Percentiles rank a stretch among this genome's conserved stretches.
Evolutionary conservation across 2,113 vertebrate species (phyloP).

Genomic region (Hydrochoerus hydrochaeris): DNA sequence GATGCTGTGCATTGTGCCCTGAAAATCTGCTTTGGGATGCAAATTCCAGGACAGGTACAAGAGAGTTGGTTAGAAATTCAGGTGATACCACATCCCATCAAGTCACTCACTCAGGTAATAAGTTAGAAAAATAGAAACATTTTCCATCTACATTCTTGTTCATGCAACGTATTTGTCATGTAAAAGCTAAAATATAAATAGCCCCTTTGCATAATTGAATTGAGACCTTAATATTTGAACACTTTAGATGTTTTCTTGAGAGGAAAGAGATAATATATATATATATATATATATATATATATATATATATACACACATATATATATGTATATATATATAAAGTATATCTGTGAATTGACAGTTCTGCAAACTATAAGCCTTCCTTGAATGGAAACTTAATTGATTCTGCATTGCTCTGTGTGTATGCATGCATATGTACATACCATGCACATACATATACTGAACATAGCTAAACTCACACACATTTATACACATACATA

Average conservation of each 20-base stretch:
- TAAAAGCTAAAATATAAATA: not conserved
- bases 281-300: no score
- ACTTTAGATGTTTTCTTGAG: no score
- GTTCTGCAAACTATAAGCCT: no score
- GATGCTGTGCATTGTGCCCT: not conserved
- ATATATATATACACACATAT: no score
- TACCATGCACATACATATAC: not conserved
- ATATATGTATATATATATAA: no score
- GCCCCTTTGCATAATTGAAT: no score
- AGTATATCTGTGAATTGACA: no score
- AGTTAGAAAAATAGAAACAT: not conserved
- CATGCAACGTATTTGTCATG: not conserved
- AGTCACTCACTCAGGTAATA: not conserved
- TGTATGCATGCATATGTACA: no score
- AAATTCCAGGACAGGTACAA: not conserved
- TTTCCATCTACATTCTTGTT: not conserved
- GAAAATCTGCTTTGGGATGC: conserved; percentile 61
- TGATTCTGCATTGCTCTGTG: no score
- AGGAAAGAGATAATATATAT: no score
- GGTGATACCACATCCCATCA: not conserved
- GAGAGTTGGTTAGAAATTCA: not conserved
- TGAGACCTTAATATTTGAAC: no score
- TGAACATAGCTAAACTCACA: not conserved
- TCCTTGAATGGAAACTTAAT: no score
- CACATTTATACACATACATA: not conserved